Percentiles rank a stretch among this genome's conserved stretches.
Conservation (phyloP, 2,888 invertebrate species). For the Amphipyra berbera region DNA sequence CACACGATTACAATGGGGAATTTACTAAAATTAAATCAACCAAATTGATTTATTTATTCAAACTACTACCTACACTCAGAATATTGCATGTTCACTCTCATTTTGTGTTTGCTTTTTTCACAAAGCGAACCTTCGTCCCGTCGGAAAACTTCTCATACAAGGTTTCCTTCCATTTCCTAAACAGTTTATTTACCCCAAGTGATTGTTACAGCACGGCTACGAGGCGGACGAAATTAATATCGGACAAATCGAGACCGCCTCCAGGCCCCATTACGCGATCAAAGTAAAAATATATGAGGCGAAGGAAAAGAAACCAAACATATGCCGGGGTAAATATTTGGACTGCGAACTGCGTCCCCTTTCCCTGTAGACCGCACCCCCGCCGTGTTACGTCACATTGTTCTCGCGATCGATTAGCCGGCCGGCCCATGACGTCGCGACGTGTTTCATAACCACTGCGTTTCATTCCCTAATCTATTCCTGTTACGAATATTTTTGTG, state of each 20-base stretch:
- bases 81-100: slow-evolving; percentile 8
- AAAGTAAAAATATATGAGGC: slow-evolving; percentile 89
- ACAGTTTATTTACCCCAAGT: slow-evolving; percentile 66
- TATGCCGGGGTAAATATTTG: slow-evolving; percentile 88
- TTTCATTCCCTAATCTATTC: slow-evolving; percentile 61
- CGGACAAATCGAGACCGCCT: slow-evolving; percentile 83
- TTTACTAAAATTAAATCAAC: slow-evolving; percentile 41
- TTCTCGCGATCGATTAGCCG: slow-evolving; percentile 86
- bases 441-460: slow-evolving; percentile 73
- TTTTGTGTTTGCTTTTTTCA: slow-evolving; percentile 10
- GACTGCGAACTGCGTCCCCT: slow-evolving; percentile 73
- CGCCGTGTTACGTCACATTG: slow-evolving; percentile 85
- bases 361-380: slow-evolving; percentile 68
- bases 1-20: slow-evolving; percentile 44
- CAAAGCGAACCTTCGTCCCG: neutral
- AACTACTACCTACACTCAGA: slow-evolving; percentile 12
- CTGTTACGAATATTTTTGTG: slow-evolving; percentile 46
- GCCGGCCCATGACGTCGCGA: slow-evolving; percentile 76
- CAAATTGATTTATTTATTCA: slow-evolving; percentile 38
- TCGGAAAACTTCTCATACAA: slow-evolving; percentile 29
- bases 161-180: slow-evolving; percentile 54
- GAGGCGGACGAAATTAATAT: slow-evolving; percentile 82
- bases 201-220: slow-evolving; percentile 64
- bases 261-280: slow-evolving; percentile 84
- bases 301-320: slow-evolving; percentile 89